A percentile compares a stretch with the other conserved stretches of the same genome.
Conservation (phyloP, 2,113 vertebrate genomes). For the Elanus axillaris region DNA sequence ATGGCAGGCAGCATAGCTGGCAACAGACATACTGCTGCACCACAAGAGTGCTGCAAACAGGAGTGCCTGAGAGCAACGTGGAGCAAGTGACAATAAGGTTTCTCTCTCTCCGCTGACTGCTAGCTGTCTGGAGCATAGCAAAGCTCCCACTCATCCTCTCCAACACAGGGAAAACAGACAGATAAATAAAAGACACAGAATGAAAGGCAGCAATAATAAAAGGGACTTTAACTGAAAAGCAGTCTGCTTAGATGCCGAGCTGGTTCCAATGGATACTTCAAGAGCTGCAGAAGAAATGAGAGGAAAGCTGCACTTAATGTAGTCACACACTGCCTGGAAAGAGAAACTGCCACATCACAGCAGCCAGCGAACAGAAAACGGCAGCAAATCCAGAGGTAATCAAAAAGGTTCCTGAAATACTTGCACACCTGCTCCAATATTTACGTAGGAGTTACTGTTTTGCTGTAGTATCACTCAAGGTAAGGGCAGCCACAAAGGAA, state of each 20-base stretch:
- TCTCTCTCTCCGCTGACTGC: background rate
- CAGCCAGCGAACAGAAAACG: background rate
- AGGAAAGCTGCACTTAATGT: background rate
- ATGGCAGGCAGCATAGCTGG: background rate
- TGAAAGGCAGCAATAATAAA: background rate
- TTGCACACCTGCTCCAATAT: background rate
- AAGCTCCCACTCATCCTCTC: background rate
- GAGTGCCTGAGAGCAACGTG: background rate
- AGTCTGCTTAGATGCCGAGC: background rate
- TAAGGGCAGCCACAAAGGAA: background rate
- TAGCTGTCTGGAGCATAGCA: background rate
- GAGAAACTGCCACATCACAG: background rate
- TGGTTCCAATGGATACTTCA: background rate
- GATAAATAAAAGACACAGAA: background rate
- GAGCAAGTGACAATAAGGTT: background rate
- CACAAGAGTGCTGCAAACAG: background rate
- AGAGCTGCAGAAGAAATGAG: background rate
- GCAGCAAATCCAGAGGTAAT: background rate
- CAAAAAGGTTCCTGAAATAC: background rate
- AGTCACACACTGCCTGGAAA: background rate
- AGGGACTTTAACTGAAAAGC: background rate
- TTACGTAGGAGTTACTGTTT: background rate
- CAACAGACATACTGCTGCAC: background rate
- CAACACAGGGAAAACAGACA: background rate
- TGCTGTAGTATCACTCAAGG: background rate